A percentile compares a stretch with the other conserved stretches of the same genome.
These are phyloP conservation scores for Limulus polyphemus DNA, from an alignment of 2,888 invertebrate genomes.

Conservation along the genomic window DNA sequence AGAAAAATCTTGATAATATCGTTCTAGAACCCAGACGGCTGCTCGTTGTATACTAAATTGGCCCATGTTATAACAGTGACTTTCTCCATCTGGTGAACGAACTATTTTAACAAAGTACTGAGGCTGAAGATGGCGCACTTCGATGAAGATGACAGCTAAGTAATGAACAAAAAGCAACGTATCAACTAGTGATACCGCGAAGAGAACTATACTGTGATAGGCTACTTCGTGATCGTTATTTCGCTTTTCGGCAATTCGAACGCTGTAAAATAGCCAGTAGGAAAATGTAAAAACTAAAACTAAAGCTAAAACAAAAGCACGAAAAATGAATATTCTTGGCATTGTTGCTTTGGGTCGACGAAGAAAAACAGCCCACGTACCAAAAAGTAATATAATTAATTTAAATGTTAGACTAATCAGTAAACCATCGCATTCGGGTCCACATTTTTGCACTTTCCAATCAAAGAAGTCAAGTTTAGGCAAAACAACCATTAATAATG, in stretches of 20 bases:
- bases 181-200: conserved; percentile 84
- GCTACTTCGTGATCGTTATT: conserved; percentile 39
- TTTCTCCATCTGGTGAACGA: conserved; percentile 89
- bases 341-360: conserved; percentile 70
- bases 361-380: conserved; percentile 84
- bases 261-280: conserved; percentile 96
- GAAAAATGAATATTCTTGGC: conserved; percentile 80
- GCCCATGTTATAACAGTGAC: conserved; percentile 64
- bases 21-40: conserved; percentile 84
- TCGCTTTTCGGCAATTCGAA: conserved; percentile 50
- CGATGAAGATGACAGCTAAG: conserved; percentile 79
- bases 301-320: conserved; percentile 74
- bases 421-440: conserved; percentile 86
- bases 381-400: conserved; percentile 70
- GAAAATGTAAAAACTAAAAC: conserved; percentile 88
- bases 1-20: conserved; percentile 90
- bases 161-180: conserved; percentile 90
- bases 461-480: conserved; percentile 53
- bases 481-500: conserved; percentile 84
- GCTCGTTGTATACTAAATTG: conserved; percentile 88
- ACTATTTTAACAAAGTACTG: conserved; percentile 58
- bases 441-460: conserved; percentile 47
- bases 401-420: conserved; percentile 83
- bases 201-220: conserved; percentile 78
- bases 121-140: conserved; percentile 81